These are phyloP conservation scores for Drosophila colorata DNA, from an alignment of 2,888 invertebrate species.

Conservation along the genomic window DNA sequence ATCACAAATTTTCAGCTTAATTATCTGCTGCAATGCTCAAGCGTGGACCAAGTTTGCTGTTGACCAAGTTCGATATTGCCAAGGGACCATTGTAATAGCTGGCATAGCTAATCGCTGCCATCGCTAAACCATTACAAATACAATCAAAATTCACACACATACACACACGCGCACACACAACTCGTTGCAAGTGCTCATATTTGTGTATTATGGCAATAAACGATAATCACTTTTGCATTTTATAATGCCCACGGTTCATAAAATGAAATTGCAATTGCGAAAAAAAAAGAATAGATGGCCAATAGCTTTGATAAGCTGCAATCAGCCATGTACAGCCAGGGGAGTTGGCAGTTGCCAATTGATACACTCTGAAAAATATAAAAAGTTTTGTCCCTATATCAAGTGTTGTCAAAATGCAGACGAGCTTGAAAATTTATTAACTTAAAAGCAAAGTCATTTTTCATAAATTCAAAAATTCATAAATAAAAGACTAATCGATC, in stretches of 20 bases:
- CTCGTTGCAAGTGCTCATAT: background rate
- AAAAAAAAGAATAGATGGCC: conserved; percentile 27
- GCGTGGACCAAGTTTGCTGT: background rate
- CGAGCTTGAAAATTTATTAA: too few relatives aligned
- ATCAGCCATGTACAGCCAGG: conserved; percentile 37
- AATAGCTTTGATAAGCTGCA: conserved; percentile 71
- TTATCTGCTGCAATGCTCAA: conserved; percentile 26
- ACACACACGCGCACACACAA: background rate
- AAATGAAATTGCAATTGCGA: conserved; percentile 68
- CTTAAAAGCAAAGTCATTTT: too few relatives aligned
- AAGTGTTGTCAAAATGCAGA: too few relatives aligned
- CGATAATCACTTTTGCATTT: conserved; percentile 73
- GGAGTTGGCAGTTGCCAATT: conserved; percentile 16
- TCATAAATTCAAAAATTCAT: too few relatives aligned
- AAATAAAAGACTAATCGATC: too few relatives aligned
- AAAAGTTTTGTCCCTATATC: too few relatives aligned
- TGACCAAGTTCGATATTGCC: conserved; percentile 7
- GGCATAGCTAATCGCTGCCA: conserved; percentile 44
- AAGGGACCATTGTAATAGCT: conserved; percentile 6
- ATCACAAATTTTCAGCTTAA: conserved; percentile 46
- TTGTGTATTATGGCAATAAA: conserved; percentile 56
- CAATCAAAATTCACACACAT: conserved; percentile 28
- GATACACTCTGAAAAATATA: background rate
- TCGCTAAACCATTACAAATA: conserved; percentile 39
- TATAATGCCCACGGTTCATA: conserved; percentile 52